Evolutionary conservation across 37 sponge, comb jelly and placozoan genomes (phyloP).

Genomic region (Oopsacas minuta): DNA sequence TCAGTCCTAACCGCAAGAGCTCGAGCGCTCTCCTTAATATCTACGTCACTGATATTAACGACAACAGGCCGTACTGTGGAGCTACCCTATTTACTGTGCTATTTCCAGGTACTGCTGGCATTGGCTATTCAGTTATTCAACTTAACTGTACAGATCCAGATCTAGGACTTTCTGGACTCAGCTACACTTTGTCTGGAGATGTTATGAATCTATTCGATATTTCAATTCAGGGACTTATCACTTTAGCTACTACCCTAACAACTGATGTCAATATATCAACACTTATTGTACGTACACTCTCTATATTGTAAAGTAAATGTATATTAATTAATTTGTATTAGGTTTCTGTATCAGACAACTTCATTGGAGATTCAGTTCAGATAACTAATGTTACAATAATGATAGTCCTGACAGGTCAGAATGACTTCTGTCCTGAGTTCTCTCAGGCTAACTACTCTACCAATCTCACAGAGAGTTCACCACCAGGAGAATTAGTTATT

Average conservation of each 20-base stretch:
- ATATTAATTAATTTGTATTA: not conserved
- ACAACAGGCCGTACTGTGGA: not conserved
- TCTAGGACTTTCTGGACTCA: not conserved
- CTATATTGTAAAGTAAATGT: not conserved
- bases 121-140: not conserved
- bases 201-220: not conserved
- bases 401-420: not conserved
- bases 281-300: not conserved
- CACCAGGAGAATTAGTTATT: not conserved
- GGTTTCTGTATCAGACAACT: not conserved
- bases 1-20: not conserved
- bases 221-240: not conserved
- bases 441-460: not conserved
- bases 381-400: not conserved
- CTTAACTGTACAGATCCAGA: not conserved
- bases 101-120: not conserved
- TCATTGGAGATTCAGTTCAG: not conserved
- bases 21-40: not conserved
- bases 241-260: not conserved
- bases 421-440: conserved; percentile 10
- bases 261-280: not conserved
- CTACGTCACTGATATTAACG: not conserved
- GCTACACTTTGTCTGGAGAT: not conserved
- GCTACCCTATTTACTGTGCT: not conserved
- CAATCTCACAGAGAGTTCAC: not conserved